These are phyloP conservation scores for Choloepus hoffmanni DNA, from an alignment of 2,113 vertebrate species.

Conservation along the genomic window DNA sequence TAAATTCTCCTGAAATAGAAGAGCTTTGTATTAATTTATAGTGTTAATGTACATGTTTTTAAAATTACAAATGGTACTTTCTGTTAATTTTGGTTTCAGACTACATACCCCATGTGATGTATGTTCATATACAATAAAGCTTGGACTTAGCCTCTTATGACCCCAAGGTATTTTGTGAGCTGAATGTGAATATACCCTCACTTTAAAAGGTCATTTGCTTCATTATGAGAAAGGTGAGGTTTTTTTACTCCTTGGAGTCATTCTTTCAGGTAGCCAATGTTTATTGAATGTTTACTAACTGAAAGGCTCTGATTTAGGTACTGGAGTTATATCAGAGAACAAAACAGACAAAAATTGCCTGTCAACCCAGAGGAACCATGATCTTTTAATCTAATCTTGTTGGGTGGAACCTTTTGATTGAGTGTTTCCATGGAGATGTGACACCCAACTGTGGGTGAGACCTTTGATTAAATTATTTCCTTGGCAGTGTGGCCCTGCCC, in stretches of 20 bases:
- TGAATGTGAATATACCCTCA: neutral
- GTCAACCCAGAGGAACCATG: too few relatives aligned
- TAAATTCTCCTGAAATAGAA: constrained; percentile 24
- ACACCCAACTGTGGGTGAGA: too few relatives aligned
- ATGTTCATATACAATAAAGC: neutral
- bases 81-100: constrained; percentile 35
- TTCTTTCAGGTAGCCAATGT: neutral
- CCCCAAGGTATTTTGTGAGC: neutral
- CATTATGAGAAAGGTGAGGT: neutral
- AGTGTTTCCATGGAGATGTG: too few relatives aligned
- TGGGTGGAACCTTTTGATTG: too few relatives aligned
- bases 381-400: too few relatives aligned
- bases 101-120: neutral
- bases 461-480: too few relatives aligned
- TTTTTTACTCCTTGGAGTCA: neutral
- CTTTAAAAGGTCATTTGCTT: neutral
- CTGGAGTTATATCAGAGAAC: neutral
- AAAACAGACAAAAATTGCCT: neutral
- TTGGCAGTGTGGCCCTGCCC: too few relatives aligned
- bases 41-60: neutral
- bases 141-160: neutral
- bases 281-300: neutral
- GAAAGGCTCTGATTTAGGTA: neutral
- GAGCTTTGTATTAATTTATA: constrained; percentile 7
- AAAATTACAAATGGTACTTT: constrained; percentile 1